These are phyloP conservation scores for Bombycilla garrulus DNA, from an alignment of 2,113 vertebrate genomes.

Conservation along the genomic window DNA sequence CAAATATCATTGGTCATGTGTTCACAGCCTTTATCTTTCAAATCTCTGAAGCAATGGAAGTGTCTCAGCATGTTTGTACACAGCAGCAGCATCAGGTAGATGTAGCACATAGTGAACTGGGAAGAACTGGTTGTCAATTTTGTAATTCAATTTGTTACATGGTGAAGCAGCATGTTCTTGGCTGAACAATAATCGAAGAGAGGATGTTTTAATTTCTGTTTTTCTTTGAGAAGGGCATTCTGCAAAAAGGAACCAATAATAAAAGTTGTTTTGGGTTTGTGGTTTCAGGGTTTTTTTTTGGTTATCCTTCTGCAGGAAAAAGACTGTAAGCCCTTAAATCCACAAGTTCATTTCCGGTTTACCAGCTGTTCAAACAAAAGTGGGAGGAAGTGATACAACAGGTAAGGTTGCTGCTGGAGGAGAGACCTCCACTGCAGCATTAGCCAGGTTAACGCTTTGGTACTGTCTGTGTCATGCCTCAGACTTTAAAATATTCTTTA, in stretches of 20 bases:
- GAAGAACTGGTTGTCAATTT: not conserved
- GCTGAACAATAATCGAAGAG: not conserved
- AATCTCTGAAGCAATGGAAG: not conserved
- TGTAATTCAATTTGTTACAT: not conserved
- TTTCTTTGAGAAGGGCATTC: not conserved
- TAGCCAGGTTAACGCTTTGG: not conserved
- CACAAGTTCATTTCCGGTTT: conserved; percentile 24
- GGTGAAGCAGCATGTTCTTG: not conserved
- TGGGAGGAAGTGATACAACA: not conserved
- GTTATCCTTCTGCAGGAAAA: not conserved
- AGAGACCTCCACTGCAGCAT: not conserved
- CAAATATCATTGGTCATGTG: not conserved
- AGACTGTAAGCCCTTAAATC: conserved; percentile 17
- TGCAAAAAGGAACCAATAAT: not conserved
- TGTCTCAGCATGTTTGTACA: not conserved
- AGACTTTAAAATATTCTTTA: not conserved
- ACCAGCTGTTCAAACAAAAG: conserved; percentile 53
- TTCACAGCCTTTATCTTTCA: not conserved
- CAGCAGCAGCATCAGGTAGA: not conserved
- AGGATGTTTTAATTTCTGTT: not conserved
- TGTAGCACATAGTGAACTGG: not conserved
- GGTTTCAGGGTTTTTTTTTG: not conserved
- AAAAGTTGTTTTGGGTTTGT: not conserved
- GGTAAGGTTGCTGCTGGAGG: not conserved
- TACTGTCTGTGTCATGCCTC: not conserved